Base-by-base conservation (phyloP, 2,888 invertebrate species). In the Stramonita haemastoma region DNA sequence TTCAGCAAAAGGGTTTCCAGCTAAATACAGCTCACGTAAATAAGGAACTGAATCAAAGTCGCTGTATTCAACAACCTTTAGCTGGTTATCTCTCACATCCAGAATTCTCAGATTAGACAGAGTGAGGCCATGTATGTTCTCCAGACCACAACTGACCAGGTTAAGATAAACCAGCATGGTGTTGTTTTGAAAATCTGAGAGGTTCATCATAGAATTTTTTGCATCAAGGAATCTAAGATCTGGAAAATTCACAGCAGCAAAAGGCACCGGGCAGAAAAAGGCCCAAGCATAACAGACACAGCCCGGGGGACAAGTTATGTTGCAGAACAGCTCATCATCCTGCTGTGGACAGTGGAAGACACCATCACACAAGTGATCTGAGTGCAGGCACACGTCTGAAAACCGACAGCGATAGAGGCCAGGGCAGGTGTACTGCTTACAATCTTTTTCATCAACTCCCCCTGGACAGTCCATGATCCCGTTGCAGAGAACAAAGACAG, bases 321-420 rank as follows among this genome's bases (percentile, higher is more conserved):
- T 26, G 36, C 83, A 83, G 19, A 34, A 36, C 83, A 83, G 32
- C 36, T 83, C 83, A 29, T 83, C 83, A 29, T 83, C 83, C 19
- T 83, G 19, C 34, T 32, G 32, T 19, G 83, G 83, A 36, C 83
- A 83, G 83, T 83, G 83, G 36, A n/a, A 34, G 34, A 83, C 83
- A 19, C 83, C 83, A 15, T 83, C 83, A 83, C 83, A 83, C 83
- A 83, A 15, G 36, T 83, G 34, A 29, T 46, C 83, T 22, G 83
- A 36, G 26, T 83, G 83, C 36, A 83, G 36, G 34, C 83, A 83
- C 15, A 83, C 83, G 22, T 15, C 22, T 15, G 32, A 34, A 32
- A 17, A 8, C 11, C 83, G 34, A 29, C 83, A 83, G 46, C 83
- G 83, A 36, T 34, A 83, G 83, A 83, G 34, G 36, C 83, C 83